A percentile compares a stretch with the other conserved stretches of the same genome.
Evolutionary conservation across 2,797 vertebrate species (phyloP).

Genomic region (Eptatretus atami): DNA sequence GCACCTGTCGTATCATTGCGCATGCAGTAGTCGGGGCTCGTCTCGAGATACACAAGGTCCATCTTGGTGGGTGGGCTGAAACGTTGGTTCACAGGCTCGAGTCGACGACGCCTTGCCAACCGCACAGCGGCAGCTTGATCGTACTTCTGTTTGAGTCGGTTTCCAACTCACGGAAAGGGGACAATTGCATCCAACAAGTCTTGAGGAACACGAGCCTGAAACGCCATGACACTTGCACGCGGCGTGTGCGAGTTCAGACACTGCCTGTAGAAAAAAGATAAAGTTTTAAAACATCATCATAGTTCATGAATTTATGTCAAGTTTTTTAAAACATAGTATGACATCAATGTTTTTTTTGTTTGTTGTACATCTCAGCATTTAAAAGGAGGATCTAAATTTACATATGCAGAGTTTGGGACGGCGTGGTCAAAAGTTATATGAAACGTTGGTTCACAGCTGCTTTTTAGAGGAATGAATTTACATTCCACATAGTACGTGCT

Average conservation of each 20-base stretch:
- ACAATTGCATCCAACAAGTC: constrained; percentile 88
- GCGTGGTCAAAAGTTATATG: too few species aligned
- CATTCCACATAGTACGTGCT: too few species aligned
- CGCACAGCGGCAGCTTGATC: constrained; percentile 70
- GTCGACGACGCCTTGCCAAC: constrained; percentile 39
- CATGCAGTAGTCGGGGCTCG: constrained; percentile 80
- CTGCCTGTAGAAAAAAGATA: constrained; percentile 20
- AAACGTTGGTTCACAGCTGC: too few species aligned
- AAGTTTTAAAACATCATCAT: too few species aligned
- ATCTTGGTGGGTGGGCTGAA: constrained; percentile 52
- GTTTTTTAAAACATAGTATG: too few species aligned
- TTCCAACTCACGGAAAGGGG: constrained; percentile 74
- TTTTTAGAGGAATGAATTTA: too few species aligned
- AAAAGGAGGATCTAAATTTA: too few species aligned
- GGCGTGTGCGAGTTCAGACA: constrained; percentile 53
- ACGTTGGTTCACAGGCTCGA: constrained; percentile 61
- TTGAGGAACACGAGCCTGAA: constrained; percentile 85
- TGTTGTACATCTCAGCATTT: too few species aligned
- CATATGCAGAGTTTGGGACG: too few species aligned
- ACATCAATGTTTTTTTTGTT: too few species aligned
- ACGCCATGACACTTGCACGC: constrained; percentile 84
- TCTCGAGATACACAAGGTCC: constrained; percentile 63
- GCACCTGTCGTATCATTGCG: constrained; percentile 71
- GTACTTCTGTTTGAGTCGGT: constrained; percentile 78
- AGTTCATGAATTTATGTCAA: too few species aligned